These are phyloP conservation scores for Sinella curviseta DNA, from an alignment of 1,140 invertebrate genomes.

Conservation along the genomic window DNA sequence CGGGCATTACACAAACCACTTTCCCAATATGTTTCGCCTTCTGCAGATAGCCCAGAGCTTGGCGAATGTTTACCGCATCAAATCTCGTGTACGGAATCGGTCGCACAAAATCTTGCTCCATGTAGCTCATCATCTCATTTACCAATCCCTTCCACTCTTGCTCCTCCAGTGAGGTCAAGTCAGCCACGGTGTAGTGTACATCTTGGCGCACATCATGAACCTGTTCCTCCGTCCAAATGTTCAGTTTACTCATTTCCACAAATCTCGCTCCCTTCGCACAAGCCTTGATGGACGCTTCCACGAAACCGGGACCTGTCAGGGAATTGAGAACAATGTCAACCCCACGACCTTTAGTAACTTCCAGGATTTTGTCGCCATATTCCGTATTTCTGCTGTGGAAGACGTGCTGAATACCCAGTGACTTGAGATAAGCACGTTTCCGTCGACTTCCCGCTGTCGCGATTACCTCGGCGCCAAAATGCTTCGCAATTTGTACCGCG, in stretches of 20 bases:
- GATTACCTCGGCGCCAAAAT: slow-evolving; percentile 49
- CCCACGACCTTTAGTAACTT: slow-evolving; percentile 8
- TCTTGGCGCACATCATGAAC: slow-evolving; percentile 15
- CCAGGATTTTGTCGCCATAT: slow-evolving; percentile 23
- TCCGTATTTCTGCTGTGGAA: slow-evolving; percentile 30
- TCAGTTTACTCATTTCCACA: slow-evolving; percentile 38
- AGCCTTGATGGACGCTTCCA: slow-evolving; percentile 26
- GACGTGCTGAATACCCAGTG: slow-evolving; percentile 25
- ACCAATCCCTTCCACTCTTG: not conserved
- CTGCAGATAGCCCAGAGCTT: not conserved
- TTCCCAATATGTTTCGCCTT: slow-evolving; percentile 11
- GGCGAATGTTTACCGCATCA: not conserved
- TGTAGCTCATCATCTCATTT: not conserved
- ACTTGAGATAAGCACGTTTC: slow-evolving; percentile 22
- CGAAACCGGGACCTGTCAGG: slow-evolving; percentile 30
- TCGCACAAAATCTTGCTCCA: not conserved
- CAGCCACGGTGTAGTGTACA: slow-evolving; percentile 28
- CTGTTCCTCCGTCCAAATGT: slow-evolving; percentile 32
- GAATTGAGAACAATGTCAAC: slow-evolving; percentile 40
- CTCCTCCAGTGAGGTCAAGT: slow-evolving; percentile 7
- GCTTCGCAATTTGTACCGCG: slow-evolving; percentile 61
- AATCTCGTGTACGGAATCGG: not conserved
- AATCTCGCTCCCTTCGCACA: slow-evolving; percentile 26
- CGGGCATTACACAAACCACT: not conserved
- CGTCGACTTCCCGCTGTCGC: slow-evolving; percentile 30